Evolutionary conservation across 2,113 vertebrate species (phyloP), one percentile per base, ranked within the genome.

Genomic region (Nerophis ophidion): DNA sequence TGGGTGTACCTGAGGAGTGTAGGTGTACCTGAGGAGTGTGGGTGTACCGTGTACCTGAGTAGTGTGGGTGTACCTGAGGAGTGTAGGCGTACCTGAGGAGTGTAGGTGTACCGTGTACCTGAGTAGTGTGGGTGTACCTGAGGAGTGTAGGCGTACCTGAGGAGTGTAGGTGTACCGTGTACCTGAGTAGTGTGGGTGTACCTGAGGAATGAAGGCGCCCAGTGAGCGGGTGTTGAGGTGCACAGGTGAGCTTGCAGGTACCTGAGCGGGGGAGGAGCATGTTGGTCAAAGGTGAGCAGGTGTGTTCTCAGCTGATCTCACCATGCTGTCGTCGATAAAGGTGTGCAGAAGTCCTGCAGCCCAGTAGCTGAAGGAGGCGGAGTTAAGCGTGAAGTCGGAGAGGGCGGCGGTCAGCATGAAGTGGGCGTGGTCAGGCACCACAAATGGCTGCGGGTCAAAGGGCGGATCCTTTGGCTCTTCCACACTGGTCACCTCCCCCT

Each of bases 301-400:
- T 4, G 26, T 26, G 26, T 14, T 36, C 45, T 51, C 7, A 36
- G n/a, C 26, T 12, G 11, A 16, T 36, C 76, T 76, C 52, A 89
- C 90, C 87, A 89, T 88, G 58, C 68, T 84, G 6, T 90, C 85
- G 3, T 42, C 83, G 72, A 91, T 68, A 40, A 72, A 17, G 6
- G n/a, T 8, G 51, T 86, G 66, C 19, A 91, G 49, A 19, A 54
- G 17, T 42, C 77, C 81, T 10, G 71, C 75, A 2, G 69, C 71
- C 61, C 61, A 82, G 74, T 75, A 87, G 10, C 62, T 81, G 52
- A 74, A 90, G 5, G 77, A 62, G 9, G 84, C 87, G 1, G 89
- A 88, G 76, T 91, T 91, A 12, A 83, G 9, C 0, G 61, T 85
- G 80, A 83, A 91, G 7, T 90, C 87, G 38, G 90, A 91, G 46